Percentiles rank a stretch among this genome's conserved stretches.
Evolutionary conservation across 2,888 invertebrate genomes (phyloP).

Genomic region (Allophyes oxyacanthae): DNA sequence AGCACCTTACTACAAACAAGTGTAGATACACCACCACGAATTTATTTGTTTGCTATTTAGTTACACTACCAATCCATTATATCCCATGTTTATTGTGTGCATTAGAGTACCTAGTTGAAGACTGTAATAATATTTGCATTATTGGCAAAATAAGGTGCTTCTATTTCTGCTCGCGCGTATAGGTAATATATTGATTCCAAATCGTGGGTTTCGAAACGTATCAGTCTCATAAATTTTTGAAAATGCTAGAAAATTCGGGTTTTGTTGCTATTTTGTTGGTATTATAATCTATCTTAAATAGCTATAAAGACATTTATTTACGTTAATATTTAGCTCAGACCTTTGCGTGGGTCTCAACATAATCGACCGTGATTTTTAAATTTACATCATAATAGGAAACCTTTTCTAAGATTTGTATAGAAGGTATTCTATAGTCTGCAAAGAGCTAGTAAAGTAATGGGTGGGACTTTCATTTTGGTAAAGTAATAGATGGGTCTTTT

Average conservation of each 20-base stretch:
- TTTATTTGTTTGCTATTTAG: slow-evolving; percentile 41
- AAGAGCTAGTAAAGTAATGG: neutral
- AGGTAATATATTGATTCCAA: slow-evolving; percentile 1
- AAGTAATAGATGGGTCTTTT: no score
- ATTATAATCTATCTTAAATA: neutral
- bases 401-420: neutral
- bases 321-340: neutral
- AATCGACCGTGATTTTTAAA: no score
- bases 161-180: slow-evolving; percentile 6
- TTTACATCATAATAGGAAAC: neutral
- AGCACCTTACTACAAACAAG: slow-evolving; percentile 2
- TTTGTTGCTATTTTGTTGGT: neutral
- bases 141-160: slow-evolving; percentile 17
- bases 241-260: neutral
- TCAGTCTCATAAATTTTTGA: slow-evolving; percentile 1
- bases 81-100: slow-evolving; percentile 24
- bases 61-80: slow-evolving; percentile 34
- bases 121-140: slow-evolving; percentile 16
- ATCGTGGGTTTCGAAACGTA: neutral
- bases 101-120: slow-evolving; percentile 21
- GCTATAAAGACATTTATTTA: neutral
- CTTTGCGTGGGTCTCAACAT: neutral
- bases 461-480: no score
- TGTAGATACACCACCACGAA: slow-evolving; percentile 9
- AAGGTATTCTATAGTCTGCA: neutral